A percentile compares a stretch with the other conserved stretches of the same genome.
Evolutionary conservation across 2,888 invertebrate genomes (phyloP).

Genomic region (Rhingia campestris): DNA sequence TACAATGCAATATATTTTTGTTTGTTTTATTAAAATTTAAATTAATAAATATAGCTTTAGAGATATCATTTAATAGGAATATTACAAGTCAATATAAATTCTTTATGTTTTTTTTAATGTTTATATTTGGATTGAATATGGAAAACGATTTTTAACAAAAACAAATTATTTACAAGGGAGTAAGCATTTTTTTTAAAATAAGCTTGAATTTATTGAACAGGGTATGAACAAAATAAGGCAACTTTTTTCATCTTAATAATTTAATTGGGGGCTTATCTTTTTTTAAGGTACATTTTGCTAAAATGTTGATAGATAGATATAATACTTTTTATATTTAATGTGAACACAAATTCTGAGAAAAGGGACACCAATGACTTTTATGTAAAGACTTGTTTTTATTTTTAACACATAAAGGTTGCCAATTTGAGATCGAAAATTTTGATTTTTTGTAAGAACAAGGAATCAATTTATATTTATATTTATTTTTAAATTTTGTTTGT

Average conservation of each 20-base stretch:
- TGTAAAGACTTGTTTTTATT: constrained; percentile 72
- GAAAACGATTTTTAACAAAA: constrained; percentile 25
- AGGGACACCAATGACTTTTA: constrained; percentile 50
- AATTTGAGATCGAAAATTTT: constrained; percentile 74
- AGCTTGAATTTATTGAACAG: constrained; percentile 19
- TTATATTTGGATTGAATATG: constrained; percentile 52
- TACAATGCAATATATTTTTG: constrained; percentile 63
- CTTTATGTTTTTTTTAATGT: constrained; percentile 36
- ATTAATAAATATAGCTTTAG: constrained; percentile 72
- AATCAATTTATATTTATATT: constrained; percentile 16
- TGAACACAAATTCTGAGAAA: constrained; percentile 63
- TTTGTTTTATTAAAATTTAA: constrained; percentile 29
- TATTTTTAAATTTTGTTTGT: constrained; percentile 26
- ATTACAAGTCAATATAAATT: constrained; percentile 73
- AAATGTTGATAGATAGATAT: constrained; percentile 62
- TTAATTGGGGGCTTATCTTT: constrained; percentile 57
- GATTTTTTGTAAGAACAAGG: constrained; percentile 49
- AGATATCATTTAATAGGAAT: constrained; percentile 71
- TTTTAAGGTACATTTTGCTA: constrained; percentile 70
- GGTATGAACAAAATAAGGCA: constrained; percentile 71
- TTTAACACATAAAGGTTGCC: constrained; percentile 74
- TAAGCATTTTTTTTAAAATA: constrained; percentile 41
- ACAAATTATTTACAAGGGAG: constrained; percentile 56
- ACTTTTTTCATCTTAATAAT: constrained; percentile 71
- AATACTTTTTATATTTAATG: constrained; percentile 61